A percentile compares a stretch with the other conserved stretches of the same genome.
Conservation (phyloP, 1,140 invertebrate genomes). For the Andricus grossulariae region DNA sequence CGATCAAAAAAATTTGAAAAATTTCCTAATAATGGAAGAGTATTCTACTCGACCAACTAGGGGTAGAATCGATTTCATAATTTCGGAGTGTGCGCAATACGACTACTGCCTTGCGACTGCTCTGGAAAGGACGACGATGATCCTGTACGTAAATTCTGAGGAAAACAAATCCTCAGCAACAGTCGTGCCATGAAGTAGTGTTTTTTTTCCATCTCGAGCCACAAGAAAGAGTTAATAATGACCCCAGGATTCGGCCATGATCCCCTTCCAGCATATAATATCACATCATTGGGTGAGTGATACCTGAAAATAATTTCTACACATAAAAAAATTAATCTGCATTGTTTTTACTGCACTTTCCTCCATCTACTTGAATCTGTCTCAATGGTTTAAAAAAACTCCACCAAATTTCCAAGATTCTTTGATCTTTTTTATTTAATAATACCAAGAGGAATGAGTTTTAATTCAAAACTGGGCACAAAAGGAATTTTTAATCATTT, state of each 20-base stretch:
- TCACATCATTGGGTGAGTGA: constrained; percentile 64
- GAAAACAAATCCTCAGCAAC: constrained; percentile 42
- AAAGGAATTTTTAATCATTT: too few relatives aligned
- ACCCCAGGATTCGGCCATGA: constrained; percentile 71
- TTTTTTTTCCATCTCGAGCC: not conserved
- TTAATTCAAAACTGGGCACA: too few relatives aligned
- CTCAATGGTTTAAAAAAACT: not conserved
- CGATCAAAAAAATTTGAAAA: not conserved
- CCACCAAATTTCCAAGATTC: not conserved
- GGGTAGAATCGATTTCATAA: constrained; percentile 43
- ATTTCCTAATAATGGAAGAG: not conserved
- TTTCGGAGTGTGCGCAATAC: constrained; percentile 40
- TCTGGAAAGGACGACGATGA: constrained; percentile 38
- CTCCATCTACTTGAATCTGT: too few relatives aligned
- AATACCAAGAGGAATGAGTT: too few relatives aligned
- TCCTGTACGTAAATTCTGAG: constrained; percentile 44
- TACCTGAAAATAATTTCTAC: not conserved
- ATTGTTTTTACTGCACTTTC: not conserved
- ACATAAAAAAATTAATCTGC: constrained; percentile 15
- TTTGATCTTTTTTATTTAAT: not conserved
- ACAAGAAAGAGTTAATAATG: constrained; percentile 54
- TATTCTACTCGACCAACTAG: constrained; percentile 8
- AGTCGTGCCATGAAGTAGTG: constrained; percentile 37
- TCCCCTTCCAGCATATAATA: constrained; percentile 68
- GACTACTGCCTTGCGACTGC: constrained; percentile 35